Base-by-base conservation (phyloP, 2,888 invertebrate genomes). In the Callosobruchus maculatus region DNA sequence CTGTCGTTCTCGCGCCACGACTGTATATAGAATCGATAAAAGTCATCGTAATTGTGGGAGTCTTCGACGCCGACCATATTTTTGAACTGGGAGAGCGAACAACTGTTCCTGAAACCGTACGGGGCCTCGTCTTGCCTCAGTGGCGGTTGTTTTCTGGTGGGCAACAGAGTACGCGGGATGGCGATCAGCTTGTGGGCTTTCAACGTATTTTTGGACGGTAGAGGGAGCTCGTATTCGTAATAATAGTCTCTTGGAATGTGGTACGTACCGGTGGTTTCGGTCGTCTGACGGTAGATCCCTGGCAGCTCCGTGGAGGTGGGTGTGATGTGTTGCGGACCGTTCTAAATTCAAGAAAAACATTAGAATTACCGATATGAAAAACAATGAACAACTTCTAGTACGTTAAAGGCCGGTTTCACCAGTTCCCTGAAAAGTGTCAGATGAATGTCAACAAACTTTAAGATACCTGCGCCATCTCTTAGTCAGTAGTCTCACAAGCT, bases 211-310 rank as follows among this genome's bases (percentile, higher is more conserved):
- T 84, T 84, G 83, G 85, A 85, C 82, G 86, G 86, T 78, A 84
- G 83, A 31, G 85, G 84, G 79, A 84, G 83, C 78, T 85, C 84
- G 49, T 85, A 83, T 71, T 84, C 84, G 71, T 84, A 83, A 67
- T 85, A 77, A 76, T 85, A 84, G 77, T 85, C 85, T 81, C 84
- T 85, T 70, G 86, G 79, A 66, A 86, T 86, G 77, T 84, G 85
- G 84, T 87, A 87, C 88, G 80, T 87, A 88, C 88, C 88, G 79
- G 86, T 84, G 73, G 85, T 85, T 81, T 87, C 87, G 70, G 85
- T 84, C 9, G 86, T 87, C 80, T 87, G 87, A 4, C 87, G 83
- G 77, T 87, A 88, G 73, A 87, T 84, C 73, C 86, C 86, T 5
- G 84, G 83, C 76, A 83, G 78, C 73, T 85, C 84, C 20, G 80